A percentile compares a stretch with the other conserved stretches of the same genome.
phyloP scores from a whole-genome alignment of 2,797 vertebrate genomes.

The Limosa lapponica region DNA sequence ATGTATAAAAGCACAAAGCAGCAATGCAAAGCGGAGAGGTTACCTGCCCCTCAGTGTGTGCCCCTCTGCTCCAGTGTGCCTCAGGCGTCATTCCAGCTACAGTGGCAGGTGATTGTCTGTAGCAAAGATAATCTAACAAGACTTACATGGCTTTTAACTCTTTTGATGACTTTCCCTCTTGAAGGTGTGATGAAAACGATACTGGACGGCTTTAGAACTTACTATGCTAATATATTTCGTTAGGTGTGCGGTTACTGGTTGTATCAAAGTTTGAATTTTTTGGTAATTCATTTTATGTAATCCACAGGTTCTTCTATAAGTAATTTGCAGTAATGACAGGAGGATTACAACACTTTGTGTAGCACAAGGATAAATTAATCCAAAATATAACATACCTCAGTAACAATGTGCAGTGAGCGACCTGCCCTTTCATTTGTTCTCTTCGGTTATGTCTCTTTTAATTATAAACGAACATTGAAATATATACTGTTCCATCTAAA shows the following conservation, averaged over 20 bases:
- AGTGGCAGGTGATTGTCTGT: not conserved
- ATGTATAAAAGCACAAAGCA: not conserved
- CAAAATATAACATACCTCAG: not conserved
- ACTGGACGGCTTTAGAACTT: not conserved
- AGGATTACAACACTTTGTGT: not conserved
- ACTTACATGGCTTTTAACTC: not conserved
- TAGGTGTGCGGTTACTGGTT: not conserved
- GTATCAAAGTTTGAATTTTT: not conserved
- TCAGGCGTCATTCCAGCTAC: not conserved
- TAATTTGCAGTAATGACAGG: not conserved
- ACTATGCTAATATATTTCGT: not conserved
- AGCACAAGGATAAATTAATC: not conserved
- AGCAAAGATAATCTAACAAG: not conserved
- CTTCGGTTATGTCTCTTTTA: not conserved
- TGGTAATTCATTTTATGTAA: not conserved
- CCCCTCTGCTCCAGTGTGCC: not conserved
- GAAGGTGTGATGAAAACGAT: not conserved
- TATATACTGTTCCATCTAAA: slow-evolving; percentile 17
- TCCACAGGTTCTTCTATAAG: not conserved
- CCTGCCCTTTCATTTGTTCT: slow-evolving; percentile 7
- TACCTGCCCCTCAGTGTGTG: not conserved
- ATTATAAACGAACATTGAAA: slow-evolving; percentile 18
- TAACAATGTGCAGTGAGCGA: not conserved
- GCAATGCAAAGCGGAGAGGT: not conserved
- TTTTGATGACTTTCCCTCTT: not conserved